Evolutionary conservation across 2,888 invertebrate species (phyloP).

Genomic region (Blomia tropicalis): DNA sequence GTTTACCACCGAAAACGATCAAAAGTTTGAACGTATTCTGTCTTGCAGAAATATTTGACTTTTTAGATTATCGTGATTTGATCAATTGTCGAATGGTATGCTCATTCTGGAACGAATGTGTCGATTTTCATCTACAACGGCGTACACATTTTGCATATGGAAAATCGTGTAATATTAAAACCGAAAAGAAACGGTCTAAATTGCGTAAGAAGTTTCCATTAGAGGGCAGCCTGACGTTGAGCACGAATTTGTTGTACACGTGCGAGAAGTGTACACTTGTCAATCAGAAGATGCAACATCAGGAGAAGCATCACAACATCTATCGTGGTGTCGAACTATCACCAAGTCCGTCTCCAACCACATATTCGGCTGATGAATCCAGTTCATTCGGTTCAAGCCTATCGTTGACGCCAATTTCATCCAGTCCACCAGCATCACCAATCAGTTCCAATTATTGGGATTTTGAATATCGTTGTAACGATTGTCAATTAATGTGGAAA

Average conservation of each 20-base stretch:
- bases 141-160: slow-evolving; percentile 12
- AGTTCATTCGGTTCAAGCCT: not conserved
- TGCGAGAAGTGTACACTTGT: not conserved
- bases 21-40: slow-evolving; percentile 1
- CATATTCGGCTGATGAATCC: not conserved
- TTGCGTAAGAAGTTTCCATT: not conserved
- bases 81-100: slow-evolving; percentile 3
- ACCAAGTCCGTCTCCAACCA: not conserved
- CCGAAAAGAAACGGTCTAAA: not conserved
- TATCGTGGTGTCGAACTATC: not conserved
- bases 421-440: not conserved
- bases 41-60: not conserved
- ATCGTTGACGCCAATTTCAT: not conserved
- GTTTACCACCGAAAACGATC: not conserved
- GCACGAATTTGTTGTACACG: not conserved
- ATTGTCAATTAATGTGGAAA: not conserved
- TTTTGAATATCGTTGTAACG: not conserved
- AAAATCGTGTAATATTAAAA: not conserved
- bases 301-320: not conserved
- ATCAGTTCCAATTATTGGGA: not conserved
- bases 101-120: slow-evolving; percentile 3
- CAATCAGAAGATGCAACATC: not conserved
- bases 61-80: not conserved
- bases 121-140: not conserved
- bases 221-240: not conserved